Evolutionary conservation across 2,888 invertebrate genomes (phyloP).

Genomic region (Lottia gigantea): DNA sequence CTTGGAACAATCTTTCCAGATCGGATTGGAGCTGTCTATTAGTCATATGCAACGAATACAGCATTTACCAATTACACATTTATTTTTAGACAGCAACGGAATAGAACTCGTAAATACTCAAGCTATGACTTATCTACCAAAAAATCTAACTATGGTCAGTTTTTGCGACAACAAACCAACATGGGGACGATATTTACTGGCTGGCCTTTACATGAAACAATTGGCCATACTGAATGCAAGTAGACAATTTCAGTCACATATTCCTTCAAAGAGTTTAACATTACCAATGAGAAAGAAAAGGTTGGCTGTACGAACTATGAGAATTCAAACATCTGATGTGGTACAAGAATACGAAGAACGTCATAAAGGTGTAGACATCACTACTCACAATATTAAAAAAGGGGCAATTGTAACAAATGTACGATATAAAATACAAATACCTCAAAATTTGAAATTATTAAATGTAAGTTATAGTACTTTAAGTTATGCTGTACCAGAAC

Average conservation of each 20-base stretch:
- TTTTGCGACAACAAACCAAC: not conserved
- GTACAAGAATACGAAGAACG: no score
- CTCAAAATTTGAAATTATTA: not conserved
- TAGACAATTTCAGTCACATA: not conserved
- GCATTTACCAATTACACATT: constrained; percentile 10
- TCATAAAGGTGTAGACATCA: no score
- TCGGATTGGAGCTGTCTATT: not conserved
- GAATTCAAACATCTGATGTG: no score
- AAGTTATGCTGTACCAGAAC: not conserved
- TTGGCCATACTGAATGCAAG: not conserved
- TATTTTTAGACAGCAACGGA: constrained; percentile 8
- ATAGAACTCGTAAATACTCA: not conserved
- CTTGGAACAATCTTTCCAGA: no score
- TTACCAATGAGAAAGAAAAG: no score
- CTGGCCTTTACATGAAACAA: not conserved
- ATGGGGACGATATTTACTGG: not conserved
- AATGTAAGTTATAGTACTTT: constrained; percentile 13
- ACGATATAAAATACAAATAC: not conserved
- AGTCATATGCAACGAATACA: not conserved
- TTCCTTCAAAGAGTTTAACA: not conserved
- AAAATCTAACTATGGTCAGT: not conserved
- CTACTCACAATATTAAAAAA: no score
- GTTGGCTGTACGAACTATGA: no score
- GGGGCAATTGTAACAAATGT: no score
- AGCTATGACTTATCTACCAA: not conserved